Conservation (phyloP, 1,140 invertebrate species). For the Leucophenga varia region DNA sequence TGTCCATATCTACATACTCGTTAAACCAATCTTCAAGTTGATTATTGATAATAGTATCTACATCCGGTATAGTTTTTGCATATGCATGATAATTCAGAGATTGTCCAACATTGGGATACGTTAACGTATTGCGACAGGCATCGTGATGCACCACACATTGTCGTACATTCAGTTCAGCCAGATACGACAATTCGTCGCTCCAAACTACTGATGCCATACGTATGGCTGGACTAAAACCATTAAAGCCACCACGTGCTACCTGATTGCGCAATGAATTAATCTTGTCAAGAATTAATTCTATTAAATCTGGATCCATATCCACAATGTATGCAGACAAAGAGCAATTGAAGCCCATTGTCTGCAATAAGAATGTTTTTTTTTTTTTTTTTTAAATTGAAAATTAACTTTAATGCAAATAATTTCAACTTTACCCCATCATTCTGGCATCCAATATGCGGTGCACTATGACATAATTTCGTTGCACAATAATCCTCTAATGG, state of each 20-base stretch:
- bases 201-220: slow-evolving; percentile 19
- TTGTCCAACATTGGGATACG: slow-evolving; percentile 9
- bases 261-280: slow-evolving; percentile 15
- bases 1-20: slow-evolving; percentile 5
- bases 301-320: background rate
- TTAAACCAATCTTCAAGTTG: slow-evolving; percentile 10
- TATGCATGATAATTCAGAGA: slow-evolving; percentile 1
- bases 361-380: too few species aligned
- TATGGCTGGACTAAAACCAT: slow-evolving; percentile 5
- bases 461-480: too few species aligned
- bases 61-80: background rate
- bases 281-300: slow-evolving; percentile 1
- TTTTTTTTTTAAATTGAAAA: too few species aligned
- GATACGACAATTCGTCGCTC: slow-evolving; percentile 15
- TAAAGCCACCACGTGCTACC: slow-evolving; percentile 9
- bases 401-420: too few species aligned
- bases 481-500: too few species aligned
- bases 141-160: slow-evolving; percentile 19
- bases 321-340: slow-evolving; percentile 3
- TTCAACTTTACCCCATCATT: too few species aligned
- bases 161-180: slow-evolving; percentile 19
- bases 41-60: background rate
- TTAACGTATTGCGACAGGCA: slow-evolving; percentile 13
- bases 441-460: too few species aligned
- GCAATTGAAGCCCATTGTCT: background rate